Percentiles rank a stretch among this genome's conserved stretches.
phyloP scores from a whole-genome alignment of 2,888 invertebrate genomes.

The Pandemis heparana region DNA sequence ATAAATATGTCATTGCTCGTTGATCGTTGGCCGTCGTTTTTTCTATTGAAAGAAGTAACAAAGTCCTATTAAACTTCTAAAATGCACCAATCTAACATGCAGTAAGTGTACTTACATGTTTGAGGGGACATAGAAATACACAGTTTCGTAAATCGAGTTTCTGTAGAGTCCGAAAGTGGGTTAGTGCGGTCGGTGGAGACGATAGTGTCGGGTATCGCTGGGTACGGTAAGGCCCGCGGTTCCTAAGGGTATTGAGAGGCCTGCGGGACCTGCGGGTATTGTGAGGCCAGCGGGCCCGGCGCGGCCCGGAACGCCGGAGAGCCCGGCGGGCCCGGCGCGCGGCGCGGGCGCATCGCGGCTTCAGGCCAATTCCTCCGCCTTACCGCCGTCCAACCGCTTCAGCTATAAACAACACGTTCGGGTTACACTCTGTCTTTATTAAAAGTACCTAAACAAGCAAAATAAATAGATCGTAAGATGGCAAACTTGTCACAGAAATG shows the following conservation, averaged over 20 bases:
- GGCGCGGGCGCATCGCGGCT: conserved; percentile 46
- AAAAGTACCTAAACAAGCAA: not conserved
- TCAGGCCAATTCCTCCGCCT: conserved; percentile 80
- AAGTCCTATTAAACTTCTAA: not conserved
- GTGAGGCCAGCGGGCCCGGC: not conserved
- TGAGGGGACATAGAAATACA: not conserved
- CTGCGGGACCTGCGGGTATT: not conserved
- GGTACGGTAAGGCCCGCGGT: conserved; percentile 44
- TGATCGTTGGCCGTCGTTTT: not conserved
- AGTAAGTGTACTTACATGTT: not conserved
- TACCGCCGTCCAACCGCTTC: conserved; percentile 77
- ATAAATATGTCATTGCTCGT: not conserved
- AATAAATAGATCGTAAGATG: no score
- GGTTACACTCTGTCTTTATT: not conserved
- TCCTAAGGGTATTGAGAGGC: not conserved
- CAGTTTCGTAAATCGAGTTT: not conserved
- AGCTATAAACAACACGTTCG: conserved; percentile 58
- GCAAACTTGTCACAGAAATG: no score
- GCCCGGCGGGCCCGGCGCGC: conserved; percentile 42
- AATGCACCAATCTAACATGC: not conserved
- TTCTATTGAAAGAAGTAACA: conserved; percentile 1
- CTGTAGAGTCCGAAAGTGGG: not conserved
- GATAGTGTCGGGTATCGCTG: conserved; percentile 45
- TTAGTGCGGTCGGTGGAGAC: conserved; percentile 49
- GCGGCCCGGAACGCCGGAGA: conserved; percentile 19